phyloP scores from a whole-genome alignment of 1,140 invertebrate species.

The Sesamia nonagrioides region DNA sequence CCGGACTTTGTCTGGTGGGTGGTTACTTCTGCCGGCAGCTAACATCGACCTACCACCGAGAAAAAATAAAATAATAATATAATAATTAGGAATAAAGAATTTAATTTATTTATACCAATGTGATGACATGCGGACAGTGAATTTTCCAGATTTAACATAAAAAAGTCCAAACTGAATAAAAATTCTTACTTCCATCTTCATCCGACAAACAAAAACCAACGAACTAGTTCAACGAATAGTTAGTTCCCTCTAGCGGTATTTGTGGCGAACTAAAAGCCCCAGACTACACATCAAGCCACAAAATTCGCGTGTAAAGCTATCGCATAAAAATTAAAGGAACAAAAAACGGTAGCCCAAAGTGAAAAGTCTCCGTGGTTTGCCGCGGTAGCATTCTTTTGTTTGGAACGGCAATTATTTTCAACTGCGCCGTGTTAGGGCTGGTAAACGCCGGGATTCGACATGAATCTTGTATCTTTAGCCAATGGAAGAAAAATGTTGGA shows the following conservation, averaged over 20 bases:
- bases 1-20: too few species aligned
- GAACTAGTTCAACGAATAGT: not conserved
- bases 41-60: too few species aligned
- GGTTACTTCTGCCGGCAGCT: too few species aligned
- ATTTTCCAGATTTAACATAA: too few species aligned
- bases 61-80: too few species aligned
- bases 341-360: slow-evolving; percentile 29
- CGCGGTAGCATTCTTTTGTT: slow-evolving; percentile 45
- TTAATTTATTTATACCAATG: too few species aligned
- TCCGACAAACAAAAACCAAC: not conserved
- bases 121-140: too few species aligned
- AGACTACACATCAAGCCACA: slow-evolving; percentile 20
- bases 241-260: slow-evolving; percentile 10
- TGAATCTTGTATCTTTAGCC: not conserved
- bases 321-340: slow-evolving; percentile 39
- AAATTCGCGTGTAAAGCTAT: slow-evolving; percentile 44
- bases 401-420: slow-evolving; percentile 38
- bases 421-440: slow-evolving; percentile 21
- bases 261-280: not conserved
- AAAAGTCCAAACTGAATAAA: not conserved
- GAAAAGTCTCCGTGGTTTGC: slow-evolving; percentile 35
- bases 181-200: too few species aligned
- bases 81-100: too few species aligned
- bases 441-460: not conserved
- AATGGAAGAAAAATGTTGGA: not conserved